Percentiles rank a stretch among this genome's conserved stretches.
phyloP scores from a whole-genome alignment of 2,113 vertebrate genomes.

The Prochilodus magdalenae region DNA sequence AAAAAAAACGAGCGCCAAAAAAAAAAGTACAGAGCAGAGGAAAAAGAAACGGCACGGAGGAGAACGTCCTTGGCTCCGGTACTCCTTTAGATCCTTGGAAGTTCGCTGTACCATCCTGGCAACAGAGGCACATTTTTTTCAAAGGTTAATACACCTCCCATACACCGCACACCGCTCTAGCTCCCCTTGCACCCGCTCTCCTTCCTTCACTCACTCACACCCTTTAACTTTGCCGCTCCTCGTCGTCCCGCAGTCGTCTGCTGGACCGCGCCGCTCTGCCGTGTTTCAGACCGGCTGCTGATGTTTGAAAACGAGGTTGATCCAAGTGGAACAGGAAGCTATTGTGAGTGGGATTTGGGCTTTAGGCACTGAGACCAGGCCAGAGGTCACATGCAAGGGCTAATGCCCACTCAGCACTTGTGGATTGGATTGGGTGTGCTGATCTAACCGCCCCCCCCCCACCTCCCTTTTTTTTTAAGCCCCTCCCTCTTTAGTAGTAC shows the following conservation, averaged over 20 bases:
- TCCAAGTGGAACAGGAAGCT: constrained; percentile 85
- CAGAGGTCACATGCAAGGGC: constrained; percentile 81
- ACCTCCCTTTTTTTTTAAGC: constrained; percentile 18
- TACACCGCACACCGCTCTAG: constrained; percentile 63
- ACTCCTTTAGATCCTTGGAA: constrained; percentile 58
- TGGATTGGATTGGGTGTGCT: constrained; percentile 67
- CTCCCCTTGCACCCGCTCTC: constrained; percentile 61
- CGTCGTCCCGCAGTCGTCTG: constrained; percentile 21
- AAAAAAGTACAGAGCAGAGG: constrained; percentile 23
- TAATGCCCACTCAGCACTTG: constrained; percentile 81
- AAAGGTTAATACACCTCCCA: constrained; percentile 64
- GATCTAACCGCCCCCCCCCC: too few relatives aligned
- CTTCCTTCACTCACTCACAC: constrained; percentile 46
- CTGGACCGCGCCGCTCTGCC: constrained; percentile 70
- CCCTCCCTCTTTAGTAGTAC: constrained; percentile 4
- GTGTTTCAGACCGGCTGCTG: constrained; percentile 69
- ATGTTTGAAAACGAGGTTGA: constrained; percentile 76
- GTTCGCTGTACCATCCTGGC: constrained; percentile 62
- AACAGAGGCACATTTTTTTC: constrained; percentile 64
- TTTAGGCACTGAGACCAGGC: constrained; percentile 79
- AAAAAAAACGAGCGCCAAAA: too few relatives aligned
- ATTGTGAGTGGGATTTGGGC: constrained; percentile 83
- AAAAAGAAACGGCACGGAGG: constrained; percentile 2
- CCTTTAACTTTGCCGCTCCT: constrained; percentile 47
- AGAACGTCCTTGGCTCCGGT: constrained; percentile 9